Conservation (phyloP, 1,140 invertebrate species). For the Diachasmimorpha longicaudata region DNA sequence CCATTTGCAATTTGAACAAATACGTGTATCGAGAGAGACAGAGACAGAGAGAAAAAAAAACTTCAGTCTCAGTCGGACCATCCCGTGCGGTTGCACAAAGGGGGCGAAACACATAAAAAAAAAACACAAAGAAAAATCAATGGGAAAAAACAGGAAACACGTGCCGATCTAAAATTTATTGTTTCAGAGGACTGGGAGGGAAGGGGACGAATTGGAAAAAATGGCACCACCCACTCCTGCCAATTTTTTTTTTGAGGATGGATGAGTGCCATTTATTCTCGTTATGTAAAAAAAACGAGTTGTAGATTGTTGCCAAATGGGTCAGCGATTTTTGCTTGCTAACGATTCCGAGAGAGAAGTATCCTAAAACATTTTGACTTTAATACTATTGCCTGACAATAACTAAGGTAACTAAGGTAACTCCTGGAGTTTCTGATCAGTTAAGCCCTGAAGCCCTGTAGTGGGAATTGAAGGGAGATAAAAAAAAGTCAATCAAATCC, state of each 20-base stretch:
- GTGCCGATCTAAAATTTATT: slow-evolving; percentile 24
- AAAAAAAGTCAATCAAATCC: no score
- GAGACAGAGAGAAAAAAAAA: neutral
- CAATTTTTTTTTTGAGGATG: neutral
- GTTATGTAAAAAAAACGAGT: neutral
- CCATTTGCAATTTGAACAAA: slow-evolving; percentile 14
- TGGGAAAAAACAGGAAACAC: neutral
- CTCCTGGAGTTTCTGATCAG: no score
- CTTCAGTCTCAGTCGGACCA: neutral
- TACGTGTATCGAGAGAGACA: neutral
- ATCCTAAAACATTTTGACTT: neutral
- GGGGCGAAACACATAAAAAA: neutral
- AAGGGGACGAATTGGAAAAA: neutral
- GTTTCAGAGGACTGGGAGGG: neutral
- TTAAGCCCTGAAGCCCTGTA: no score
- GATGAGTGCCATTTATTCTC: neutral
- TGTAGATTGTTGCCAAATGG: neutral
- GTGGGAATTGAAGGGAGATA: no score
- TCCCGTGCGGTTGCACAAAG: neutral
- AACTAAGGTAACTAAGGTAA: no score
- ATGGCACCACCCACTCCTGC: neutral
- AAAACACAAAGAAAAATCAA: slow-evolving; percentile 4
- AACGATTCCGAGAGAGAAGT: neutral
- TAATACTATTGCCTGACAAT: neutral
- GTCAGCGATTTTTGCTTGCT: neutral